Percentiles rank a stretch among this genome's conserved stretches.
phyloP scores from a whole-genome alignment of 2,888 invertebrate species.

The Xanthorhoe designata region DNA sequence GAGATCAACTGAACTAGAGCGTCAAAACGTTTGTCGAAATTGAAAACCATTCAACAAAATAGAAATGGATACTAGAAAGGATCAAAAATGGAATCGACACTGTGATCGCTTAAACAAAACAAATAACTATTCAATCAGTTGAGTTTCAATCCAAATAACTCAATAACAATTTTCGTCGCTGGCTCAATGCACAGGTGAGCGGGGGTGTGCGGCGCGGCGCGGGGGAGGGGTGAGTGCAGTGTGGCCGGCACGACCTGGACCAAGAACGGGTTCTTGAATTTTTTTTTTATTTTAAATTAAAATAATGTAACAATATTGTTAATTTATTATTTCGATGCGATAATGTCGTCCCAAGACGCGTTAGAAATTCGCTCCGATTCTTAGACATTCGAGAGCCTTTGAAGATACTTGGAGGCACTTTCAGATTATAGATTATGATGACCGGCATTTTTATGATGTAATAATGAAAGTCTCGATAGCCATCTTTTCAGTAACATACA shows the following conservation, averaged over 20 bases:
- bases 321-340: neutral
- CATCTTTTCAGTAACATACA: neutral
- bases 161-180: conserved; percentile 24
- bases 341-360: neutral
- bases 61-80: conserved; percentile 4
- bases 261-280: conserved; percentile 45
- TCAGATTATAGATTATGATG: no score
- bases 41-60: conserved; percentile 1
- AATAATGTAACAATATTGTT: no score
- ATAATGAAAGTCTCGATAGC: neutral
- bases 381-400: no score
- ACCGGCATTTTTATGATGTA: no score
- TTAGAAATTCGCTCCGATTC: no score
- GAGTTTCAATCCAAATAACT: conserved; percentile 25
- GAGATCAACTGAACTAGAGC: neutral
- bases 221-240: conserved; percentile 33
- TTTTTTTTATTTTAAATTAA: no score
- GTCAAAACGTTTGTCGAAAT: neutral
- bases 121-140: conserved; percentile 33
- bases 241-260: conserved; percentile 20
- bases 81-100: neutral
- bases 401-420: no score
- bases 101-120: conserved; percentile 8
- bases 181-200: conserved; percentile 12
- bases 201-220: conserved; percentile 40